phyloP scores from a whole-genome alignment of 2,113 vertebrate species.

The Heterocephalus glaber region DNA sequence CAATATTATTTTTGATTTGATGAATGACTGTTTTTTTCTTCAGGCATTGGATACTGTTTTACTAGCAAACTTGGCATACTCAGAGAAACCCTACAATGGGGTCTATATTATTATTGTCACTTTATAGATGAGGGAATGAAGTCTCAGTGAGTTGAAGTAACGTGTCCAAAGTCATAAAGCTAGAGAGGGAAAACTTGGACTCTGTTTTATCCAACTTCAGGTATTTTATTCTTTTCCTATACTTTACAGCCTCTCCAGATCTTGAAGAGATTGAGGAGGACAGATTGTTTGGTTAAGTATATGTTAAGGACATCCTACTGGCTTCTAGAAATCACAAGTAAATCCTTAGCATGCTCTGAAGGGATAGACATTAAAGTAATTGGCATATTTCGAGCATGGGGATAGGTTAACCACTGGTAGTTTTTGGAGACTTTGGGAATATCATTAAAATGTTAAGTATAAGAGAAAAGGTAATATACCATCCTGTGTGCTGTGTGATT shows the following conservation, averaged over 20 bases:
- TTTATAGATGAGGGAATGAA: background rate
- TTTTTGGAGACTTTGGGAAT: background rate
- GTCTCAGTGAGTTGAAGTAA: background rate
- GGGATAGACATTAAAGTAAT: background rate
- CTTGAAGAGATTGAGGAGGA: background rate
- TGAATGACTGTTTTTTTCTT: conserved; percentile 40
- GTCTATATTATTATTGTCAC: background rate
- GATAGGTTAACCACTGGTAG: background rate
- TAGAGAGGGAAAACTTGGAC: background rate
- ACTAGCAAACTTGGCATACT: background rate
- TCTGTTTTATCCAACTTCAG: background rate
- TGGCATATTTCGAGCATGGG: background rate
- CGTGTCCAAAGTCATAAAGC: background rate
- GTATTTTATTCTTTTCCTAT: background rate
- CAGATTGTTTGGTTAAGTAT: background rate
- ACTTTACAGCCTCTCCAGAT: background rate
- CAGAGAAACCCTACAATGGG: background rate
- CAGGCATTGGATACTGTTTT: background rate
- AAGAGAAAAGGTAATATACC: background rate
- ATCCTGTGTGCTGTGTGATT: background rate
- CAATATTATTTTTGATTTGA: conserved; percentile 48
- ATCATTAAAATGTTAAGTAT: background rate
- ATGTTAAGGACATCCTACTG: background rate
- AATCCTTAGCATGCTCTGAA: background rate
- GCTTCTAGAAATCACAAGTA: background rate